Conservation (phyloP, 2,797 vertebrate genomes). For the Setipinna tenuifilis region DNA sequence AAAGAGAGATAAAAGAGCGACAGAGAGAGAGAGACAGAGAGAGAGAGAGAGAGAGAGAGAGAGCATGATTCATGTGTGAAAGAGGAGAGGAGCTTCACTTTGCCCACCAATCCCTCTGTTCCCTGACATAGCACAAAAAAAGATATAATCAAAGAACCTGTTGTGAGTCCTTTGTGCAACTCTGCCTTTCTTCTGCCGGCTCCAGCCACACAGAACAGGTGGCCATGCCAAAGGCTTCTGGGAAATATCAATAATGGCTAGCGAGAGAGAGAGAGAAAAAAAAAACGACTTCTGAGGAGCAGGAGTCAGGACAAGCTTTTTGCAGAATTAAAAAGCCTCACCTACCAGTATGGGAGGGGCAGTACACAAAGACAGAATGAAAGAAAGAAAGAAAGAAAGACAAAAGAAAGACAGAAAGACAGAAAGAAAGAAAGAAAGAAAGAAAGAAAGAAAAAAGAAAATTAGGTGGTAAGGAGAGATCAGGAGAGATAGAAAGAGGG, state of each 20-base stretch:
- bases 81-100: not conserved
- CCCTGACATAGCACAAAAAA: not conserved
- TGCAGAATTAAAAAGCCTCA: conserved; percentile 53
- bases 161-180: not conserved
- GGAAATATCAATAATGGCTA: conserved; percentile 8
- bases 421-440: not conserved
- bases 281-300: not conserved
- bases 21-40: too few relatives aligned
- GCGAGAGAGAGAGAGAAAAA: not conserved
- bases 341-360: not conserved
- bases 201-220: not conserved
- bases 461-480: not conserved
- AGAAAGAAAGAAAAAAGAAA: not conserved
- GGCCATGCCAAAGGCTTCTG: not conserved
- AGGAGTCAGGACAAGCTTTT: conserved; percentile 42
- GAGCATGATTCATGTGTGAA: not conserved
- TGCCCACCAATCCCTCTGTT: not conserved
- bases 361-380: not conserved
- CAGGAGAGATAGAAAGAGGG: too few relatives aligned
- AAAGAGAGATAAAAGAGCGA: not conserved
- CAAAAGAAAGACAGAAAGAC: not conserved
- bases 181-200: not conserved
- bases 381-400: not conserved
- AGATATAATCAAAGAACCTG: not conserved
- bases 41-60: not conserved